These are phyloP conservation scores for Lampris megalopsis DNA, from an alignment of 2,113 vertebrate species.

Conservation along the genomic window DNA sequence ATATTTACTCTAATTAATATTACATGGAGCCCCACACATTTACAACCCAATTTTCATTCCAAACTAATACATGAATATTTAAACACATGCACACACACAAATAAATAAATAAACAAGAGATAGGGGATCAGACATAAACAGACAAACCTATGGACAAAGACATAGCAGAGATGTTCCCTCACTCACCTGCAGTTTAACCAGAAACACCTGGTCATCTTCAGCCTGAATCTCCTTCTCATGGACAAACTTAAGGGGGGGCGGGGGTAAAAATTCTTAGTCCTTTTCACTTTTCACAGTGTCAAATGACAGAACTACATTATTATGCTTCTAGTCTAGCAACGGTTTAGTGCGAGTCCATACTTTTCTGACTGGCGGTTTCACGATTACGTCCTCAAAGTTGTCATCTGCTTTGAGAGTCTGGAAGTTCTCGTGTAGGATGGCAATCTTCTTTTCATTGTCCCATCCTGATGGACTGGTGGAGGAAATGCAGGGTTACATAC, in stretches of 20 bases:
- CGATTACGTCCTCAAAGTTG: conserved; percentile 94
- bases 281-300: background rate
- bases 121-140: background rate
- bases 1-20: conserved; percentile 37
- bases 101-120: background rate
- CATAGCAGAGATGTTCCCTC: conserved; percentile 24
- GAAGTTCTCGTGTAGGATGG: conserved; percentile 97
- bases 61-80: background rate
- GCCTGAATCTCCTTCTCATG: conserved; percentile 98
- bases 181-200: conserved; percentile 95
- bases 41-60: conserved; percentile 32
- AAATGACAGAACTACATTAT: conserved; percentile 4
- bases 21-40: too few species aligned
- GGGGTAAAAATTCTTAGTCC: background rate
- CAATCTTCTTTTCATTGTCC: conserved; percentile 99
- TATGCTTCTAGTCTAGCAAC: background rate
- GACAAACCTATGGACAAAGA: conserved; percentile 6
- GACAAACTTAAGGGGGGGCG: conserved; percentile 88
- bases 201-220: conserved; percentile 98
- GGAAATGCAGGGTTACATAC: conserved; percentile 23
- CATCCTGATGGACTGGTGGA: conserved; percentile 93
- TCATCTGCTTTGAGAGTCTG: conserved; percentile 94
- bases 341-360: conserved; percentile 72
- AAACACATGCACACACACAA: background rate
- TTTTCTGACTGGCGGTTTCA: conserved; percentile 97